Base-by-base conservation (phyloP, 2,888 invertebrate species). In the Deilephila elpenor region DNA sequence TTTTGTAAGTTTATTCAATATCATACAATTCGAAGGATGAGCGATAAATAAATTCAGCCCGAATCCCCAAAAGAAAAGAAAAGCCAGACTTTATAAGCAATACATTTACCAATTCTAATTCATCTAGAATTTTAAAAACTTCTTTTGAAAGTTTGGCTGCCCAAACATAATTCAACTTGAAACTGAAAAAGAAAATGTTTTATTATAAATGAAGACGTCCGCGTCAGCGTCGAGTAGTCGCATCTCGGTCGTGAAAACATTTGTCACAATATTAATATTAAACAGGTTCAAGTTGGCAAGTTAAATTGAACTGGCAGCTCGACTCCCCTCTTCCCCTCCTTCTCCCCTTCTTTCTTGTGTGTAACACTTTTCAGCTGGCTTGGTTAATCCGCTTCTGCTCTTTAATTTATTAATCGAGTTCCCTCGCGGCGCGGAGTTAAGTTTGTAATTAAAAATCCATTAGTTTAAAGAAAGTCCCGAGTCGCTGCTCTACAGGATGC, bases 361-460 rank as follows among this genome's bases (percentile, higher is more conserved):
- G 60, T 29, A 60, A 60, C 60, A 17, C 25, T 60, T 60, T 59
- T 60, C 25, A 29, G 29, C 60, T 2, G 25, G 29, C 11, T 5
- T 14, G 11, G 60, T 60, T 60, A 25, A 60, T 60, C 17, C 29
- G 29, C 51, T 25, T 67, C n/a, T 20, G 67, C 25, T 64, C 0
- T 51, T 67, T 67, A 44, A 67, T 67, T 67, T 67, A 67, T 67
- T 51, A 67, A 51, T 51, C 44, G 25, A 67, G 44, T 67, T 67
- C 14, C 1, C 17, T 64, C 37, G 20, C 14, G 14, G 67, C 67
- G 11, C 44, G 67, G 14, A 25, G 44, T 44, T 67, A 4, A 67
- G 25, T 67, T 67, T 51, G 20, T 67, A 67, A 67, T 67, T 25
- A 67, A 67, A 67, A 51, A 67, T 67, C 44, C 67, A 67, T 67